phyloP scores from a whole-genome alignment of 2,797 vertebrate species.

The Leptatherina wallacei region DNA sequence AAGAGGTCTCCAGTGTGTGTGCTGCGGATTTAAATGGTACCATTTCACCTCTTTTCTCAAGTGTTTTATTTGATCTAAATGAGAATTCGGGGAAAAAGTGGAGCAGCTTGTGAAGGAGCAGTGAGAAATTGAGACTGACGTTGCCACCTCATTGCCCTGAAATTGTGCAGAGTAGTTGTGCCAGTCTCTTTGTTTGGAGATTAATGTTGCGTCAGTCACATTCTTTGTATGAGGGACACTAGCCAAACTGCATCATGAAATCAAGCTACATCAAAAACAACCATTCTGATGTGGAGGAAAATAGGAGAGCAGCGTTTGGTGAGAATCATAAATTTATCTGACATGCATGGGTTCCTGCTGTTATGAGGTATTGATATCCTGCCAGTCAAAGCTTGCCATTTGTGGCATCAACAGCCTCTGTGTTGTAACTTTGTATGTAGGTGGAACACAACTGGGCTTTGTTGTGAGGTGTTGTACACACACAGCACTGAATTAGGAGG shows the following conservation, averaged over 20 bases:
- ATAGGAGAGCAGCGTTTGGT: conserved; percentile 63
- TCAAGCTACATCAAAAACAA: conserved; percentile 74
- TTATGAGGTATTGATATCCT: conserved; percentile 73
- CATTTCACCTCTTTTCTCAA: conserved; percentile 69
- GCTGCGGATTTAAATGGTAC: conserved; percentile 67
- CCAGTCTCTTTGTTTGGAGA: conserved; percentile 77
- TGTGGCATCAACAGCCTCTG: conserved; percentile 75
- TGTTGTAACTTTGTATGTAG: conserved; percentile 73
- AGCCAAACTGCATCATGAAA: conserved; percentile 74
- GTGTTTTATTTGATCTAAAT: conserved; percentile 78
- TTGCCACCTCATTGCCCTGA: conserved; percentile 75
- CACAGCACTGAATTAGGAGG: conserved; percentile 60
- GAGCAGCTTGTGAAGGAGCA: conserved; percentile 75
- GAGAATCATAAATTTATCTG: conserved; percentile 72
- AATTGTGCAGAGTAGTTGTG: conserved; percentile 71
- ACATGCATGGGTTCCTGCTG: conserved; percentile 71
- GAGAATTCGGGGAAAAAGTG: conserved; percentile 70
- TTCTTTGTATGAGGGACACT: conserved; percentile 72
- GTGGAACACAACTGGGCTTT: conserved; percentile 60
- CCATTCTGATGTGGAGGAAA: conserved; percentile 67
- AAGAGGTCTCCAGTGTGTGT: conserved; percentile 65
- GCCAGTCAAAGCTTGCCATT: conserved; percentile 78
- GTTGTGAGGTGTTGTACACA: conserved; percentile 38
- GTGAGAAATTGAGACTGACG: conserved; percentile 80
- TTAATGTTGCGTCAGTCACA: conserved; percentile 82